These are phyloP conservation scores for Microplitis demolitor DNA, from an alignment of 1,140 invertebrate species.

Conservation along the genomic window DNA sequence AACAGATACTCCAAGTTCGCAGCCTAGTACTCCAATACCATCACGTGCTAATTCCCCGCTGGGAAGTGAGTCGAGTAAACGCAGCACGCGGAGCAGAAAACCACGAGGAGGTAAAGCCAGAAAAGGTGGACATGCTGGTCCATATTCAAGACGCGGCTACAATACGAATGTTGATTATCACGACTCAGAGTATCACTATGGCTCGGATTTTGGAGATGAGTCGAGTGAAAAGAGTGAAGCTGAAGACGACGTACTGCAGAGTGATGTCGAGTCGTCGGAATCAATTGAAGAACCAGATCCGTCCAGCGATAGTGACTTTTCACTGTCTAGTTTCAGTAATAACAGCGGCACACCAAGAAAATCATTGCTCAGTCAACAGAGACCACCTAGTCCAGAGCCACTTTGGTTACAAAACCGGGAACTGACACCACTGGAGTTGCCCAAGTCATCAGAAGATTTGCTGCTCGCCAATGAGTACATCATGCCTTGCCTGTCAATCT, in stretches of 20 bases:
- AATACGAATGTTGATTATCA: slow-evolving; percentile 76
- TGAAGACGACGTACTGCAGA: slow-evolving; percentile 72
- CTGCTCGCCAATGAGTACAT: slow-evolving; percentile 78
- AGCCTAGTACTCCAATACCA: slow-evolving; percentile 76
- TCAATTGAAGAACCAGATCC: slow-evolving; percentile 69
- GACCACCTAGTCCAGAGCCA: slow-evolving; percentile 84
- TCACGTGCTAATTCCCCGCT: slow-evolving; percentile 77
- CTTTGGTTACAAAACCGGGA: slow-evolving; percentile 83
- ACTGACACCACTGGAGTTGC: slow-evolving; percentile 77
- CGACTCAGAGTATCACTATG: slow-evolving; percentile 88
- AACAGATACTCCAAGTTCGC: slow-evolving; percentile 66
- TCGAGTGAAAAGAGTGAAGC: slow-evolving; percentile 80
- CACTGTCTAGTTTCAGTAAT: slow-evolving; percentile 77
- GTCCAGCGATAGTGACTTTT: slow-evolving; percentile 83
- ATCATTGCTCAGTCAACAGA: slow-evolving; percentile 53
- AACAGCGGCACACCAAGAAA: slow-evolving; percentile 69
- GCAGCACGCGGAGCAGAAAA: slow-evolving; percentile 65
- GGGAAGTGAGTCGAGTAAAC: slow-evolving; percentile 71
- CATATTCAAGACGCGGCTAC: slow-evolving; percentile 71
- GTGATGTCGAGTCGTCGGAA: slow-evolving; percentile 70
- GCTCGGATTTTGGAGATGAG: slow-evolving; percentile 86
- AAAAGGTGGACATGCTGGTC: slow-evolving; percentile 66
- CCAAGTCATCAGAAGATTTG: slow-evolving; percentile 89
- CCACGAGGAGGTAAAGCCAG: slow-evolving; percentile 59
- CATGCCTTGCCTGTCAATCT: slow-evolving; percentile 82